These are phyloP conservation scores for Podarcis cretensis DNA, from an alignment of 2,113 vertebrate genomes.

Conservation along the genomic window DNA sequence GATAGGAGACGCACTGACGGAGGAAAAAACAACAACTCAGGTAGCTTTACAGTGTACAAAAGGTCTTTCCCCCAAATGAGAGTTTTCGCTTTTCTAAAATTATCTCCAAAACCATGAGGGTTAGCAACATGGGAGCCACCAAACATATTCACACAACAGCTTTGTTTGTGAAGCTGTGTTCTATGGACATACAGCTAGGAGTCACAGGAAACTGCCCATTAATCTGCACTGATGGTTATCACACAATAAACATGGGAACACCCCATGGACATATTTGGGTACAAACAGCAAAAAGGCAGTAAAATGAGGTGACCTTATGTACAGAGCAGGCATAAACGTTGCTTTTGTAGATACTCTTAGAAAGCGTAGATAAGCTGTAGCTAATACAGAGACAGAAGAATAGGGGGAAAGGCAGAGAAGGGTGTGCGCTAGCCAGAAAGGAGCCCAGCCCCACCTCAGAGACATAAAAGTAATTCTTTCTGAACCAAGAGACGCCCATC, in stretches of 20 bases:
- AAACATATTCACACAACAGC: neutral
- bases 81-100: neutral
- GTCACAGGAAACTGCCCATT: neutral
- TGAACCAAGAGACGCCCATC: neutral
- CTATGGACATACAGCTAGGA: neutral
- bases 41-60: neutral
- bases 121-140: neutral
- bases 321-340: neutral
- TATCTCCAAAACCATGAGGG: neutral
- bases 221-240: neutral
- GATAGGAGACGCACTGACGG: neutral
- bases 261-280: neutral
- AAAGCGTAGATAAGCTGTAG: neutral
- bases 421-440: neutral
- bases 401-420: neutral
- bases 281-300: neutral
- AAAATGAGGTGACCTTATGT: neutral
- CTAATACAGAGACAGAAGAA: neutral
- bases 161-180: neutral
- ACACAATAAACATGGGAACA: neutral
- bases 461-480: neutral
- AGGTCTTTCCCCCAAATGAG: neutral
- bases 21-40: too few relatives aligned
- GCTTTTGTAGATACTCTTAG: too few relatives aligned
- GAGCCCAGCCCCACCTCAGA: neutral